Conservation (phyloP, 2,888 invertebrate genomes). For the Artemia sinica region DNA sequence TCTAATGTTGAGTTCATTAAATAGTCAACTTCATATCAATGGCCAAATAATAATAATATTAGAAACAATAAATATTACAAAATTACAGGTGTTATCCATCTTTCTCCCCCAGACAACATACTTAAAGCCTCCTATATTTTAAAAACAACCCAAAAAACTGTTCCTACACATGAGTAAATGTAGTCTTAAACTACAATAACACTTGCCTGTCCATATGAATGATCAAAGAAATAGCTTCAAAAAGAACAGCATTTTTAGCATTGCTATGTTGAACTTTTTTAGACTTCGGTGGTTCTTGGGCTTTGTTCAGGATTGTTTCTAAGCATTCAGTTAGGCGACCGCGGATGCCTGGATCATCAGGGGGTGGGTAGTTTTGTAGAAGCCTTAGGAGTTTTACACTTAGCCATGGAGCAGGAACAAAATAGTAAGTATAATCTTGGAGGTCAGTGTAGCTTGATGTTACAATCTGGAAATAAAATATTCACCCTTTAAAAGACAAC, state of each 20-base stretch:
- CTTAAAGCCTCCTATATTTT: too few relatives aligned
- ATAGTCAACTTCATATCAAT: too few relatives aligned
- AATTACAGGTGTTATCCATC: too few relatives aligned
- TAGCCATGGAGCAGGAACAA: conserved; percentile 99
- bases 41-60: too few relatives aligned
- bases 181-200: too few relatives aligned
- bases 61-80: too few relatives aligned
- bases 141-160: too few relatives aligned
- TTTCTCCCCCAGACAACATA: too few relatives aligned
- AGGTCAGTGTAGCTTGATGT: conserved; percentile 97
- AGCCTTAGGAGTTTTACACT: conserved; percentile 90
- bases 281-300: conserved; percentile 97
- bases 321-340: conserved; percentile 91
- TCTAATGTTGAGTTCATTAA: too few relatives aligned
- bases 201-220: conserved; percentile 79
- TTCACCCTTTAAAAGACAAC: conserved; percentile 8
- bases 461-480: conserved; percentile 52
- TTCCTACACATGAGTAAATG: too few relatives aligned
- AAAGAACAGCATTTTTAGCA: conserved; percentile 97
- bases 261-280: conserved; percentile 99
- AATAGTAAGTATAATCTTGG: conserved; percentile 99
- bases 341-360: conserved; percentile 89
- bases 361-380: conserved; percentile 94
- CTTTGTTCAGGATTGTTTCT: conserved; percentile 94
- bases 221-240: conserved; percentile 97